Evolutionary conservation across 2,888 invertebrate species (phyloP).

Genomic region (Augochlorella aurata): DNA sequence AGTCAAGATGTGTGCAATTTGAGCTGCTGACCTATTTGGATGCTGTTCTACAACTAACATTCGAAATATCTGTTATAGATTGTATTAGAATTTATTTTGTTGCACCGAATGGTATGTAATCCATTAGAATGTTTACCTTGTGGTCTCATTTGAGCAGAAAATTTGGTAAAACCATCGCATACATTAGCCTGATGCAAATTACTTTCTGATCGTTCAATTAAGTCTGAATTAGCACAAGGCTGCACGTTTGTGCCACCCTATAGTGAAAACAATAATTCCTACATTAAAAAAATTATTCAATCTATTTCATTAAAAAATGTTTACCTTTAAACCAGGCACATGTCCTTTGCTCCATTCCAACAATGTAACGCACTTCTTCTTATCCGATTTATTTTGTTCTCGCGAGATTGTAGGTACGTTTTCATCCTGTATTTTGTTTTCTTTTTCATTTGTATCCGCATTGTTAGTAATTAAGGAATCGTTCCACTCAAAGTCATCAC

Average conservation of each 20-base stretch:
- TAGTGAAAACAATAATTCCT: background rate
- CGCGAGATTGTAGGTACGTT: background rate
- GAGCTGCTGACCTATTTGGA: constrained; percentile 76
- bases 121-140: constrained; percentile 72
- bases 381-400: constrained; percentile 20
- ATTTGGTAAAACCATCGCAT: constrained; percentile 76
- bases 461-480: constrained; percentile 39
- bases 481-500: constrained; percentile 75
- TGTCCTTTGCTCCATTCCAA: constrained; percentile 79
- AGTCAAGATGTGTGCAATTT: constrained; percentile 79
- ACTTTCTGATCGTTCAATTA: background rate
- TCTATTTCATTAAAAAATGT: background rate
- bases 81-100: background rate
- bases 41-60: constrained; percentile 65
- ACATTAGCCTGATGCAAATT: constrained; percentile 12
- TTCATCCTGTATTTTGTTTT: constrained; percentile 3
- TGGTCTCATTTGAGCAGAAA: constrained; percentile 75
- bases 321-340: constrained; percentile 70
- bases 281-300: background rate
- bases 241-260: constrained; percentile 73
- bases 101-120: background rate
- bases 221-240: constrained; percentile 30
- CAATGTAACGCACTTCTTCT: constrained; percentile 51
- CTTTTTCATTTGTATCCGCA: background rate
- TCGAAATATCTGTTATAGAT: background rate